Evolutionary conservation across 2,113 vertebrate species (phyloP).

Genomic region (Neomonachus schauinslandi): DNA sequence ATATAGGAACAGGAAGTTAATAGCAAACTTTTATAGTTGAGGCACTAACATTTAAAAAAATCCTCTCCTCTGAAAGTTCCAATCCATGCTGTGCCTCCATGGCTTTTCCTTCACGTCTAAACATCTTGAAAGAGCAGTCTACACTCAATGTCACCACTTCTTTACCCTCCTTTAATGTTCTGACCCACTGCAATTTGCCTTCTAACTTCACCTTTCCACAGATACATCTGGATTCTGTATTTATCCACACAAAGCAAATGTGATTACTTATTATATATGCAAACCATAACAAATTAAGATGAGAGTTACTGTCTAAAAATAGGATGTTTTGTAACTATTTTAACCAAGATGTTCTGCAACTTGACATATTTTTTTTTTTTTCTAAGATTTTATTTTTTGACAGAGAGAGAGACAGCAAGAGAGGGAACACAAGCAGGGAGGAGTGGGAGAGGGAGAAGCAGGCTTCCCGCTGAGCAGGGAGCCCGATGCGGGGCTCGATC

Average conservation of each 20-base stretch:
- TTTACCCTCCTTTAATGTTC: neutral
- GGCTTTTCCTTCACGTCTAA: neutral
- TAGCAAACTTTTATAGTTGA: neutral
- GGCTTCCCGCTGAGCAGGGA: too few relatives aligned
- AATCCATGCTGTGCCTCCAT: neutral
- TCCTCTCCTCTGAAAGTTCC: neutral
- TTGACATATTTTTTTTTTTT: neutral
- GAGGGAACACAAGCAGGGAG: too few relatives aligned
- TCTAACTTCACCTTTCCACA: neutral
- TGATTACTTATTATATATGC: neutral
- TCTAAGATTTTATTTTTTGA: too few relatives aligned
- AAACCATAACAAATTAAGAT: conserved; percentile 14
- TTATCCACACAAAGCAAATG: neutral
- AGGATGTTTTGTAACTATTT: neutral
- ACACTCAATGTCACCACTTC: neutral
- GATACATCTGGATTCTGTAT: neutral
- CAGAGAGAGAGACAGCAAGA: too few relatives aligned
- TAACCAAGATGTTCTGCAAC: neutral
- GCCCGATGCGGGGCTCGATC: too few relatives aligned
- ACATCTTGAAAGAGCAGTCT: neutral
- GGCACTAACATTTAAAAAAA: neutral
- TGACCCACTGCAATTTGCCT: neutral
- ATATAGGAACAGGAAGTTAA: neutral
- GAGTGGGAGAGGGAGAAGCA: too few relatives aligned
- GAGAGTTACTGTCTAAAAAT: neutral